A percentile compares a stretch with the other conserved stretches of the same genome.
Conservation (phyloP, 2,888 invertebrate genomes). For the Drepana falcataria region DNA sequence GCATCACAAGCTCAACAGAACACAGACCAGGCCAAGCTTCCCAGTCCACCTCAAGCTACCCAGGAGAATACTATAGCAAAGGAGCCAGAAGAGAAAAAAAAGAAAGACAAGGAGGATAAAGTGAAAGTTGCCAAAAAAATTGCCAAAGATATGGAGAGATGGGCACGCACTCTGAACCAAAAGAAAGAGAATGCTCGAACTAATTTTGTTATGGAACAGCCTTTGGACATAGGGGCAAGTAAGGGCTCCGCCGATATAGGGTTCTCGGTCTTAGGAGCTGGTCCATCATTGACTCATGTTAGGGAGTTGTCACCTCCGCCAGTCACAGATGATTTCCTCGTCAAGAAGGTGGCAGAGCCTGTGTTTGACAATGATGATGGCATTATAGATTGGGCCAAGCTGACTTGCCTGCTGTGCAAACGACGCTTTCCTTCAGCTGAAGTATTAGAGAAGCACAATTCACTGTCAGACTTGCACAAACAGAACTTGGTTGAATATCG, state of each 20-base stretch:
- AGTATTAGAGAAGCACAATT: conserved; percentile 92
- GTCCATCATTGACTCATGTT: conserved; percentile 57
- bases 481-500: conserved; percentile 84
- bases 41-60: conserved; percentile 44
- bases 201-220: conserved; percentile 68
- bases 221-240: conserved; percentile 67
- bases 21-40: conserved; percentile 51
- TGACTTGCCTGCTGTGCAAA: conserved; percentile 97
- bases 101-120: conserved; percentile 92
- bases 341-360: conserved; percentile 70
- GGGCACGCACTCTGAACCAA: conserved; percentile 98
- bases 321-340: conserved; percentile 54
- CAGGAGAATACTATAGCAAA: conserved; percentile 51
- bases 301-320: conserved; percentile 59
- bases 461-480: conserved; percentile 96
- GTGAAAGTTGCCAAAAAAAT: conserved; percentile 98
- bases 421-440: conserved; percentile 95
- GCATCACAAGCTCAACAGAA: conserved; percentile 63
- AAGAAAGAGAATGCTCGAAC: conserved; percentile 87
- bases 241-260: conserved; percentile 95
- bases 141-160: conserved; percentile 90
- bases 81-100: conserved; percentile 80
- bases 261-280: conserved; percentile 92
- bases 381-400: conserved; percentile 91
- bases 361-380: conserved; percentile 84